These are phyloP conservation scores for Toxostoma redivivum DNA, from an alignment of 2,113 vertebrate species.

Conservation along the genomic window DNA sequence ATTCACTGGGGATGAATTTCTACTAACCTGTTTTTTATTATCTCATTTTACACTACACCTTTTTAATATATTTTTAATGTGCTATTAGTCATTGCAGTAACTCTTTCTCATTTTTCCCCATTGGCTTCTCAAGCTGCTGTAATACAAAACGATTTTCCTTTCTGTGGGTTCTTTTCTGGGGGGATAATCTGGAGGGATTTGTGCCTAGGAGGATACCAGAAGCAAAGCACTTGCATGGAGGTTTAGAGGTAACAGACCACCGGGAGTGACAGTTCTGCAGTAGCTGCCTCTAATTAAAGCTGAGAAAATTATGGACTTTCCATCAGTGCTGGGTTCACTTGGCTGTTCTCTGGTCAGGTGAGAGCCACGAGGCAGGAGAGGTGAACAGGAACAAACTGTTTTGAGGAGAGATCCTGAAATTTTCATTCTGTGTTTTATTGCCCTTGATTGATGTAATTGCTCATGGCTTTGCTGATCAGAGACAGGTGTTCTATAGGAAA, in stretches of 20 bases:
- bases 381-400: not conserved
- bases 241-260: not conserved
- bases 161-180: not conserved
- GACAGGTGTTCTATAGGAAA: not conserved
- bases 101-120: constrained; percentile 8
- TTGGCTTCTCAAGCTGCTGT: not conserved
- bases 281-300: not conserved
- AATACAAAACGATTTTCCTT: not conserved
- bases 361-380: not conserved
- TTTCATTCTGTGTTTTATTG: not conserved
- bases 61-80: constrained; percentile 49
- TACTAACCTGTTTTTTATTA: constrained; percentile 56
- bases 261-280: not conserved
- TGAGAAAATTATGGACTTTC: not conserved
- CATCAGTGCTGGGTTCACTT: not conserved
- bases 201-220: not conserved
- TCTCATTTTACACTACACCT: constrained; percentile 46
- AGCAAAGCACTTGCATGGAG: not conserved
- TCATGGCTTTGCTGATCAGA: not conserved
- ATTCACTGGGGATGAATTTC: constrained; percentile 50
- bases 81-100: constrained; percentile 48
- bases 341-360: not conserved
- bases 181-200: not conserved
- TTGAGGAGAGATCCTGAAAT: not conserved
- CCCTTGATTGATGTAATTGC: not conserved